A percentile compares a stretch with the other conserved stretches of the same genome.
These are phyloP conservation scores for Nothobranchius kuhntae DNA, from an alignment of 2,113 vertebrate genomes.

Conservation along the genomic window DNA sequence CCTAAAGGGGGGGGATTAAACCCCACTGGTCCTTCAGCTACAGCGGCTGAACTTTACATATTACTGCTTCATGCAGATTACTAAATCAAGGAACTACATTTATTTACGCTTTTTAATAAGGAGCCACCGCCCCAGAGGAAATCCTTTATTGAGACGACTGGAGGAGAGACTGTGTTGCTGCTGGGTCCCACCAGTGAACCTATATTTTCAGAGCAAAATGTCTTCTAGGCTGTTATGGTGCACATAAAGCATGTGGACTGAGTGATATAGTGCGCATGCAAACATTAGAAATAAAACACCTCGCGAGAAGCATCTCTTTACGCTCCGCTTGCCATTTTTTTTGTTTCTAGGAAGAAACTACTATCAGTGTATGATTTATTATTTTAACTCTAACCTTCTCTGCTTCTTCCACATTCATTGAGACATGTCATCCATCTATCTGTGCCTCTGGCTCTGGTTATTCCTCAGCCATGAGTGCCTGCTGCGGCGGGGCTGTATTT, in stretches of 20 bases:
- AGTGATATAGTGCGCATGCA: slow-evolving; percentile 19
- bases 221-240: slow-evolving; percentile 30
- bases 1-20: slow-evolving; percentile 38
- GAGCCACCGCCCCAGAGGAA: slow-evolving; percentile 45
- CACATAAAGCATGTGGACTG: slow-evolving; percentile 42
- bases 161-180: slow-evolving; percentile 32
- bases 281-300: slow-evolving; percentile 28
- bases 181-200: slow-evolving; percentile 27
- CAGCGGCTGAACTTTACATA: slow-evolving; percentile 59
- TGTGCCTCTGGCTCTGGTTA: slow-evolving; percentile 57
- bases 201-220: slow-evolving; percentile 52
- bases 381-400: slow-evolving; percentile 68
- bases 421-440: slow-evolving; percentile 74
- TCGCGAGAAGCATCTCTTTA: slow-evolving; percentile 27
- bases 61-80: slow-evolving; percentile 49
- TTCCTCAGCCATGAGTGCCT: slow-evolving; percentile 62
- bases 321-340: slow-evolving; percentile 19
- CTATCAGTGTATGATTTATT: slow-evolving; percentile 57
- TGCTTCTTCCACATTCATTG: slow-evolving; percentile 61
- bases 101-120: slow-evolving; percentile 69
- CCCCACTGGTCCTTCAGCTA: slow-evolving; percentile 41
- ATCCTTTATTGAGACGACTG: slow-evolving; percentile 47
- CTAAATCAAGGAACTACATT: slow-evolving; percentile 58
- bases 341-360: slow-evolving; percentile 39
- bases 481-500: slow-evolving; percentile 70